These are phyloP conservation scores for Florisuga fusca DNA, from an alignment of 2,797 vertebrate genomes.

Conservation along the genomic window DNA sequence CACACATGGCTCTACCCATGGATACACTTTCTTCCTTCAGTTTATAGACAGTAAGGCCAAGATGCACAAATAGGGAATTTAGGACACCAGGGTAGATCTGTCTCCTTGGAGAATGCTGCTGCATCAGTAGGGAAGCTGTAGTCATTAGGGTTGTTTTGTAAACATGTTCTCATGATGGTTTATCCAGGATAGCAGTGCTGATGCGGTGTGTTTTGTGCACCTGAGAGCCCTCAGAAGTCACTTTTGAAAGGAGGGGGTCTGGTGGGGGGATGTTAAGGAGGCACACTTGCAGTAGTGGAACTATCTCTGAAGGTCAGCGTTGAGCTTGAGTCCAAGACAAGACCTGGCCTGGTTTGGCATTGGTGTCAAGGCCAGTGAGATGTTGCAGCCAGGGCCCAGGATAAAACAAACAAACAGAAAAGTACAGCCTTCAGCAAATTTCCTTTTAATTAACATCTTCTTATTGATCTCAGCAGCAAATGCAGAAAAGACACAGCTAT, in stretches of 20 bases:
- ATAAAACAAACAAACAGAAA: background rate
- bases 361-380: background rate
- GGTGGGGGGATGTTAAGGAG: background rate
- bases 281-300: background rate
- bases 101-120: background rate
- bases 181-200: background rate
- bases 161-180: background rate
- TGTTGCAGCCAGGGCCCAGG: background rate
- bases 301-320: background rate
- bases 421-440: background rate
- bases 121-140: background rate
- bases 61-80: background rate
- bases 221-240: background rate
- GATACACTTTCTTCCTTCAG: accelerated
- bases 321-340: background rate
- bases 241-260: background rate
- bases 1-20: background rate
- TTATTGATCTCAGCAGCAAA: background rate
- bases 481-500: background rate
- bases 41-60: background rate
- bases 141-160: background rate
- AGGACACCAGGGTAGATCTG: background rate
- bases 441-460: background rate
- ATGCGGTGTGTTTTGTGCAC: background rate
- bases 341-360: background rate